These are phyloP conservation scores for Xiphophorus hellerii DNA, from an alignment of 2,113 vertebrate genomes.

Conservation along the genomic window DNA sequence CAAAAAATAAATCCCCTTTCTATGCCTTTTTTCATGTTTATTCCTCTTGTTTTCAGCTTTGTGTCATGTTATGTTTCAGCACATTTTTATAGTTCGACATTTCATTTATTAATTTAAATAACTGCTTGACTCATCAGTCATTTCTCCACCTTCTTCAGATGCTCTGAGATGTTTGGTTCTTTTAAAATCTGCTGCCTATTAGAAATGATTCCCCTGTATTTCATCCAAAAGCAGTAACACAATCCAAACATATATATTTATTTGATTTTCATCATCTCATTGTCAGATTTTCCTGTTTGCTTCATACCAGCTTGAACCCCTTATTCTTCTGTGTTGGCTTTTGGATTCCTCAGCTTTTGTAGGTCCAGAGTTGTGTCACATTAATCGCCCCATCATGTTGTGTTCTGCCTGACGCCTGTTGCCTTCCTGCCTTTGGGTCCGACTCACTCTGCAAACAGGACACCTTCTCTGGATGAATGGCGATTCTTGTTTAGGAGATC, in stretches of 20 bases:
- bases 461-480: not conserved
- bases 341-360: not conserved
- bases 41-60: not conserved
- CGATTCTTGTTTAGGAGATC: not conserved
- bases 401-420: not conserved
- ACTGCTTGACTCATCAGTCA: too few species aligned
- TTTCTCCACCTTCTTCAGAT: not conserved
- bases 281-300: not conserved
- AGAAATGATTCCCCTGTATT: not conserved
- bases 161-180: not conserved
- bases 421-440: not conserved
- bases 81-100: not conserved
- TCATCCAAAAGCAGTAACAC: not conserved
- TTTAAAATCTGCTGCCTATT: not conserved
- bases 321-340: not conserved
- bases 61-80: not conserved
- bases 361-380: not conserved
- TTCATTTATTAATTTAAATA: not conserved
- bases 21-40: not conserved
- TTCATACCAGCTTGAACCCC: too few species aligned
- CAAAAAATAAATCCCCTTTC: not conserved
- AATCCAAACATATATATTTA: not conserved
- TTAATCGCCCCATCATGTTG: not conserved
- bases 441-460: not conserved
- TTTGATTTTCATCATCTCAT: not conserved